A percentile compares a stretch with the other conserved stretches of the same genome.
Evolutionary conservation across 2,113 vertebrate genomes (phyloP).

Genomic region (Saccopteryx bilineata): DNA sequence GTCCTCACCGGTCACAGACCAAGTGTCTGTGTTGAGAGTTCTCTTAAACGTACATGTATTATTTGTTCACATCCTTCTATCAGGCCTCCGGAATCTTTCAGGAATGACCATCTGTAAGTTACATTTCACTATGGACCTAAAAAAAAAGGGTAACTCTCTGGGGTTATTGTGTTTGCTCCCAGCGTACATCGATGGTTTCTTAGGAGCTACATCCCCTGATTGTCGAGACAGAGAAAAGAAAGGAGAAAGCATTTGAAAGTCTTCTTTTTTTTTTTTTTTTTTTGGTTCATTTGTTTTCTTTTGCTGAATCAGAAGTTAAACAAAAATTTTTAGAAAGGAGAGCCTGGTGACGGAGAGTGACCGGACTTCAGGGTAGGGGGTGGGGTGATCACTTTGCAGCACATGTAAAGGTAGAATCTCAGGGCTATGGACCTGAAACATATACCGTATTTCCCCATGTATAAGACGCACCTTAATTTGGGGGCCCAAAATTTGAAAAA

Average conservation of each 20-base stretch:
- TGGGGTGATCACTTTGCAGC: background rate
- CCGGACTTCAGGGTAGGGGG: no score
- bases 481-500: no score
- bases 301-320: slow-evolving; percentile 56
- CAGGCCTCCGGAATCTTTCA: background rate
- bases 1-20: background rate
- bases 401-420: background rate
- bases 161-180: slow-evolving; percentile 45
- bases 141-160: background rate
- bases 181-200: background rate
- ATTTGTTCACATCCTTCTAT: background rate
- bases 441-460: no score
- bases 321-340: background rate
- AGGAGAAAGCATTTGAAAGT: background rate
- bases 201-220: background rate
- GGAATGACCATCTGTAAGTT: slow-evolving; percentile 59
- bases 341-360: no score
- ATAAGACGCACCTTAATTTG: no score
- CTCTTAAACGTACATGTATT: background rate
- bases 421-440: background rate
- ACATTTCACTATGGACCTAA: slow-evolving; percentile 33
- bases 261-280: slow-evolving; percentile 38
- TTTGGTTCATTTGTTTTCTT: slow-evolving; percentile 54
- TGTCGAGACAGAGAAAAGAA: background rate
- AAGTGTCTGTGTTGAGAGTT: background rate